Base-by-base conservation (phyloP, 1,140 invertebrate genomes). In the Brachionus calyciflorus region DNA sequence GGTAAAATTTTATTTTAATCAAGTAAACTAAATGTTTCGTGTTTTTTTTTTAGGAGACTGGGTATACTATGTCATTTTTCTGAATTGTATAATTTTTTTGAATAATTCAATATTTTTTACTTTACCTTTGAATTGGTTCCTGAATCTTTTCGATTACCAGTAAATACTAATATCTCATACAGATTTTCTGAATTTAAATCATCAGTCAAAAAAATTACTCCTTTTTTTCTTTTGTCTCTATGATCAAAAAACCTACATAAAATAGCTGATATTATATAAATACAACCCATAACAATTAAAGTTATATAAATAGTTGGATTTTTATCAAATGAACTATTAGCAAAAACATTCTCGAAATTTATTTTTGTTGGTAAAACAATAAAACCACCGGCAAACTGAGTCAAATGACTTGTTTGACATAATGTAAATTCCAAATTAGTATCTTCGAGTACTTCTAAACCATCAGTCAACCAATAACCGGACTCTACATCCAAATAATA, bases 241-340 rank as follows among this genome's bases (percentile, higher is more conserved):
- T 81, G 84, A 79, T 88, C 87, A 78, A 85, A 79, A 30, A 80
- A 69, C 9, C 86, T 78, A 4, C 87, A 85, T 82, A 86, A 87
- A 14, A 87, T 81, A 0, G 85, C 80, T n/a, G 83, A 77, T 0
- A 84, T 46, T 12, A 87, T 77, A 77, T 87, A 88, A 7, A 88
- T 75, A 9, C 82, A 76, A 24, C 81, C 57, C 3, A 87, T 85
- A 1, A 88, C 79, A 33, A 88, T 87, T 46, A 87, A 82, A 0
- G 86, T 87, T 65, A 87, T 81, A 78, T 88, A 88, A 41, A 89
- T 83, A 1, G 87, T 88, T 5, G 87, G 82, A 80, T 89, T 89
- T 80, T 87, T 86, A 5, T 82, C 80, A 80, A 88, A 88, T 37
- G 86, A 85, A 4, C 85, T 83, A 78, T 86, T 83, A 19, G 80